A percentile compares a stretch with the other conserved stretches of the same genome.
phyloP scores from a whole-genome alignment of 1,140 invertebrate genomes.

The Zaprionus taronus region DNA sequence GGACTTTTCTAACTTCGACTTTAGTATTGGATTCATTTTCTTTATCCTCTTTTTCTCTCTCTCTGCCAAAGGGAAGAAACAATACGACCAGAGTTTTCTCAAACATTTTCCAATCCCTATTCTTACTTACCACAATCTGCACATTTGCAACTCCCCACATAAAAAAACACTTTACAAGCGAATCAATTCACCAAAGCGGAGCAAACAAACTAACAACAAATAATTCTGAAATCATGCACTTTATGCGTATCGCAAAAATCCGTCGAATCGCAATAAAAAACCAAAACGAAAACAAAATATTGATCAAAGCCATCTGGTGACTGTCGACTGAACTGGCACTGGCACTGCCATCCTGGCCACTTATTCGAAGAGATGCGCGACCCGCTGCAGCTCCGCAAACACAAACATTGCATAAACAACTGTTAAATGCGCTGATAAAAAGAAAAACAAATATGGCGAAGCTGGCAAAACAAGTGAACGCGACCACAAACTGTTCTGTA shows the following conservation, averaged over 20 bases:
- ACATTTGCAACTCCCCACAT: not conserved
- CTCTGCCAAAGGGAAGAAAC: too few species aligned
- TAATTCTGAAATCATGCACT: conserved; percentile 75
- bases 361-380: conserved; percentile 39
- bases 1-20: not conserved
- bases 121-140: conserved; percentile 1
- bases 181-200: conserved; percentile 47
- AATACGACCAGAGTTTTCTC: not conserved
- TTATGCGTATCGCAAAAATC: conserved; percentile 69
- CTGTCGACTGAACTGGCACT: not conserved
- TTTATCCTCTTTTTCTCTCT: not conserved
- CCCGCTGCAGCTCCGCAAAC: conserved; percentile 47
- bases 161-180: not conserved
- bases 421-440: conserved; percentile 51
- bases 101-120: not conserved
- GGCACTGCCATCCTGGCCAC: conserved; percentile 15
- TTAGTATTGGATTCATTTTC: not conserved
- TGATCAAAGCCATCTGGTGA: conserved; percentile 24
- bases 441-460: conserved; percentile 8
- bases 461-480: not conserved
- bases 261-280: conserved; percentile 21
- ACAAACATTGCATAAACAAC: conserved; percentile 65
- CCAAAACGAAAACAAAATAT: conserved; percentile 13
- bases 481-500: not conserved
- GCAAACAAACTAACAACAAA: conserved; percentile 63